A percentile compares a stretch with the other conserved stretches of the same genome.
These are phyloP conservation scores for Propithecus coquereli DNA, from an alignment of 2,113 vertebrate genomes.

Conservation along the genomic window DNA sequence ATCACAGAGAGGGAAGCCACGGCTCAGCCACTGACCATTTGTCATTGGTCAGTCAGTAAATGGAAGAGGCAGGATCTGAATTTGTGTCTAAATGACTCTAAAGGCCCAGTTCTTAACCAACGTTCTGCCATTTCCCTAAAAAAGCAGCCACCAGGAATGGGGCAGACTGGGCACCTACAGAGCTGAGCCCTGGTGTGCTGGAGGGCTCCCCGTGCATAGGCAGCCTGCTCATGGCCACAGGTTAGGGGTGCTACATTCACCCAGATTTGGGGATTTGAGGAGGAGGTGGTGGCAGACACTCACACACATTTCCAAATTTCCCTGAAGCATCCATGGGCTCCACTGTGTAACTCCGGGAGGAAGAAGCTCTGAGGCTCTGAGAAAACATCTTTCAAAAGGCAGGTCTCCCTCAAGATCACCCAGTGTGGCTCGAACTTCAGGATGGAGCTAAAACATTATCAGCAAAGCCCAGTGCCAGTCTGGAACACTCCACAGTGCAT, in stretches of 20 bases:
- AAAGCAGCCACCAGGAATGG: not conserved
- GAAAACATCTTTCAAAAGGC: not conserved
- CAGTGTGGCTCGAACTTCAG: not conserved
- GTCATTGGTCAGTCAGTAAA: not conserved
- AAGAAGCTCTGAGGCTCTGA: not conserved
- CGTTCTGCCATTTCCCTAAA: fast-evolving
- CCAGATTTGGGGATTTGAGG: not conserved
- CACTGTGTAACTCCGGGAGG: not conserved
- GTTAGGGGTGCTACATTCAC: not conserved
- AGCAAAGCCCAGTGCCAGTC: not conserved
- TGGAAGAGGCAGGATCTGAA: not conserved
- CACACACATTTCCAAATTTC: not conserved
- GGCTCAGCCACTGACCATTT: not conserved
- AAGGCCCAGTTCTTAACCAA: not conserved
- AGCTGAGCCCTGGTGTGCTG: not conserved
- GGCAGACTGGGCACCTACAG: fast-evolving
- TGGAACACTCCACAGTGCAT: not conserved
- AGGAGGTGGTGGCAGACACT: not conserved
- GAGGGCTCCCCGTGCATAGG: not conserved
- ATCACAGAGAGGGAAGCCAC: not conserved
- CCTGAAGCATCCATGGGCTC: not conserved
- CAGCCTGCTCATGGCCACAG: not conserved
- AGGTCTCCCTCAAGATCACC: not conserved
- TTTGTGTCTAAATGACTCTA: not conserved
- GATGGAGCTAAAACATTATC: not conserved